Evolutionary conservation across 2,888 invertebrate species (phyloP), one percentile per base, ranked within the genome.

Genomic region (Drosophila kambysellisi): DNA sequence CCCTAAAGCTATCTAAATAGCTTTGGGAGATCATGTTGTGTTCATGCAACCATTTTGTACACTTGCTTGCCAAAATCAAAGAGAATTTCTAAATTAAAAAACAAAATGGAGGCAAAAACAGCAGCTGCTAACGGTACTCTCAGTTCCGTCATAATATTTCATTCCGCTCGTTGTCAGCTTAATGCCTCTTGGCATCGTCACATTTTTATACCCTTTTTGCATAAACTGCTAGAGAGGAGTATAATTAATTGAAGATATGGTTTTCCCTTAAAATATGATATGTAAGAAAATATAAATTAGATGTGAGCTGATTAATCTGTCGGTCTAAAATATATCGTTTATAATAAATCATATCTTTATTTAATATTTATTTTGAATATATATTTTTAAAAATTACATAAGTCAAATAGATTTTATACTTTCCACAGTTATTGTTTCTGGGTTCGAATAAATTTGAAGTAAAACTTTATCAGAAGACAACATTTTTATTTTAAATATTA

Each of bases 101-200:
- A 7, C 37, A n/a, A 35, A 33, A 11, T 12, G 11, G 12, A 46
- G 12, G 9, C n/a, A 53, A 33, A 46, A 46, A 8, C 46, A 25
- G 15, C 76, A 73, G 39, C 61, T 76, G 75, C 11, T 41, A 46
- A 33, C 48, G 48, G 30, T 1, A 33, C 35, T 29, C 33, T 53
- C 51, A 48, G 11, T 41, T 48, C 30, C 58, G 59, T 53, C 65
- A 43, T 62, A 61, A 62, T 53, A 56, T 60, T 60, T 67, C 63
- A 73, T 43, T 29, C 46, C 12, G 46, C 25, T 52, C 20, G 46
- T 50, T 53, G 57, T 68, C 61, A 68, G 74, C 63, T 65, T 67
- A 61, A 77, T 72, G 64, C 76, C 76, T 67, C 30, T 58, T 73
- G 73, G 64, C 67, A 52, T 67, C 57, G 41, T 17, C 17, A 25